Conservation (phyloP, 2,888 invertebrate species). For the Hedya salicella region DNA sequence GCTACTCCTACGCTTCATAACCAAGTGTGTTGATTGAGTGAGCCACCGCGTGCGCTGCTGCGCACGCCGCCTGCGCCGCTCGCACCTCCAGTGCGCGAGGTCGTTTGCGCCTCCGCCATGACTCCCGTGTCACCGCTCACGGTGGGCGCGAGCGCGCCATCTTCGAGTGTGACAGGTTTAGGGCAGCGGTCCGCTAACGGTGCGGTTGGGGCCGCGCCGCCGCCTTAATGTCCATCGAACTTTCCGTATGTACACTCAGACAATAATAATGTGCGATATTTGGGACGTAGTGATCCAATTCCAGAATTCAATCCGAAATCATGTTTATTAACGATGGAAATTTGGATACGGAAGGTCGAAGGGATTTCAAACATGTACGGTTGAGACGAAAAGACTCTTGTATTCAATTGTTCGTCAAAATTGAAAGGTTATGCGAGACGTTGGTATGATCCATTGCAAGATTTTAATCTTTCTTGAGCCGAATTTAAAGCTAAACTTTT, state of each 20-base stretch:
- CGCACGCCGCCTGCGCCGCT: no score
- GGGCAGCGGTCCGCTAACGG: no score
- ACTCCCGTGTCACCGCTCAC: no score
- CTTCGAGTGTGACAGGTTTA: no score
- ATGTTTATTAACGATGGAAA: conserved; percentile 17
- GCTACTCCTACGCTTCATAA: no score
- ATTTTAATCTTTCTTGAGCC: conserved; percentile 5
- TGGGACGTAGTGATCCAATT: no score
- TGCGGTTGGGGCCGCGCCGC: background rate
- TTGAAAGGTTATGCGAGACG: conserved; percentile 31
- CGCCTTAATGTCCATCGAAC: background rate
- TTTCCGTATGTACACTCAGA: conserved; percentile 4
- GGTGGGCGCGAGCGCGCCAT: background rate
- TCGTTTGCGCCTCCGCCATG: no score
- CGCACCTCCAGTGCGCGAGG: no score
- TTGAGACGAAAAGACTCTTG: conserved; percentile 22
- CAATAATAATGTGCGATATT: no score
- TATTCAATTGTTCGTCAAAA: conserved; percentile 25
- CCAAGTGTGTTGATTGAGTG: no score
- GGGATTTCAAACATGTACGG: conserved; percentile 29
- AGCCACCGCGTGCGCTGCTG: no score
- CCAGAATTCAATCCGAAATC: conserved; percentile 24
- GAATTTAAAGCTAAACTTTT: conserved; percentile 9
- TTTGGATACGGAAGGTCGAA: conserved; percentile 22
- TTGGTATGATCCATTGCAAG: no score